Evolutionary conservation across 1,140 invertebrate species (phyloP), one percentile per base, ranked within the genome.

Genomic region (Platyscapa corneri): DNA sequence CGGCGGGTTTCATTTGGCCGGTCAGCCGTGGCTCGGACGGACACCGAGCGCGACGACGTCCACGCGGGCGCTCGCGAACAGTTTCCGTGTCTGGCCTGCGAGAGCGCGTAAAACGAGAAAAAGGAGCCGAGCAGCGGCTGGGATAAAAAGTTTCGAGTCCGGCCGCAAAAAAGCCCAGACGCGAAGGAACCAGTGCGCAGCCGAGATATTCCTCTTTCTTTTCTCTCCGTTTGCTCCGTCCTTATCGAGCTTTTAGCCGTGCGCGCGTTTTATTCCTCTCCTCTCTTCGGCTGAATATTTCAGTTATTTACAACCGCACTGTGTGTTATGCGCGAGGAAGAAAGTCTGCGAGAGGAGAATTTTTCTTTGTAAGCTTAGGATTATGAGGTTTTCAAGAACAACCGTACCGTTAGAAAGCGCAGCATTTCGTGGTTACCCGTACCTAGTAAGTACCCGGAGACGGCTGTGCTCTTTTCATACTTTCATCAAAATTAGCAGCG

Each of bases 331-430:
- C 30, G 49, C 39, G 7, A 37, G n/a, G 18, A 67, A 49, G 53
- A 77, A 75, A 75, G 34, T 83, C 32, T 27, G 12, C 60, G 27
- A n/a, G n/a, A n/a, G n/a, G n/a, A n/a, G 60, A n/a, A 75, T 67
- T 84, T 32, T 72, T 39, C 46, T 67, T 56, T 60, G 30, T 53
- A 56, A 37, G 18, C 30, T 23, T 16, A 30, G 39, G 70, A 84
- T 84, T 84, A 79, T 56, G 46, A 84, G 53, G 32, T 60, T 78
- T 78, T 53, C 75, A n/a, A 75, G 60, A n/a, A 49, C 74, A 18
- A 14, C 12, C 56, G 20, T 75, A 34, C 60, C 82, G 34, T 77
- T 77, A 77, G 70, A 75, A 30, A 75, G 3, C 39, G 10, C 49
- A 49, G 46, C n/a, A 3, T 79, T 79, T 39, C 64, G 49, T 16